These are phyloP conservation scores for Thalassophryne amazonica DNA, from an alignment of 2,797 vertebrate genomes.

Conservation along the genomic window DNA sequence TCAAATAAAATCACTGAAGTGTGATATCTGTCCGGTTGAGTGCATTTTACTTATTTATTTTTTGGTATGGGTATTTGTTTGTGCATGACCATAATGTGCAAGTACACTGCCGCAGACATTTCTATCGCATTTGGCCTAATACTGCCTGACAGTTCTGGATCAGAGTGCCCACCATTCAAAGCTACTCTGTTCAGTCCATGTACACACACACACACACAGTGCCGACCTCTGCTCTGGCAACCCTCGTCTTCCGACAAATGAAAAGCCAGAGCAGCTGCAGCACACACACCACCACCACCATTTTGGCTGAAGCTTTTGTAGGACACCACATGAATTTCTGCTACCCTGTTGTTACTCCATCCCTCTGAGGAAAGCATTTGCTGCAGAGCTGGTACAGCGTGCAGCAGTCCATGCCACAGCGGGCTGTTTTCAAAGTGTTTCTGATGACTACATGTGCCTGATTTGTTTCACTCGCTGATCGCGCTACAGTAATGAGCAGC, in stretches of 20 bases:
- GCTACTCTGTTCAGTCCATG: constrained; percentile 28
- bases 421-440: constrained; percentile 22
- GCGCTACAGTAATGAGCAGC: constrained; percentile 39
- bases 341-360: not conserved
- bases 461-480: constrained; percentile 29
- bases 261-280: not conserved
- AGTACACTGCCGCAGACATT: constrained; percentile 36
- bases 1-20: not conserved
- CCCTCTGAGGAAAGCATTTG: constrained; percentile 20
- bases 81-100: not conserved
- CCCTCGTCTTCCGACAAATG: not conserved
- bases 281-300: not conserved
- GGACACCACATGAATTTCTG: constrained; percentile 4
- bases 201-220: constrained; percentile 3
- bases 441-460: not conserved
- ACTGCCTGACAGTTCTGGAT: constrained; percentile 75
- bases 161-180: constrained; percentile 66
- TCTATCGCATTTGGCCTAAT: constrained; percentile 58
- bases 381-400: constrained; percentile 23
- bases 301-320: not conserved
- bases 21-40: not conserved
- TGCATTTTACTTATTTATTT: constrained; percentile 7
- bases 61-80: not conserved
- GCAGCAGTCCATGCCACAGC: constrained; percentile 22
- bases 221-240: constrained; percentile 14